phyloP scores from a whole-genome alignment of 2,113 vertebrate genomes.

The Pyrgilauda ruficollis region DNA sequence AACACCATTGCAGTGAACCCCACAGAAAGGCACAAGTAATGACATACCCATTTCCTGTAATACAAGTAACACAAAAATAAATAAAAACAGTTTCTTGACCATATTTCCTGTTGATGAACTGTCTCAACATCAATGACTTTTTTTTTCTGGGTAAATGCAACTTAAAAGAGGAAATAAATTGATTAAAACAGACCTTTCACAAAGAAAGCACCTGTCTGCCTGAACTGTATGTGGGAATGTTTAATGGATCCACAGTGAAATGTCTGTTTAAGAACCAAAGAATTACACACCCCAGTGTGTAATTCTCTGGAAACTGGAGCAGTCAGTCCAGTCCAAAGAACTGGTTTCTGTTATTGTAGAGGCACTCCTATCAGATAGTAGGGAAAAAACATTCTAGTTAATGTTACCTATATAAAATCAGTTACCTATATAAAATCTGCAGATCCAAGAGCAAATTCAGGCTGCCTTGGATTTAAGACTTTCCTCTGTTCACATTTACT shows the following conservation, averaged over 20 bases:
- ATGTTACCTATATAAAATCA: not conserved
- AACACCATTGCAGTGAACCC: not conserved
- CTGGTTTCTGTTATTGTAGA: not conserved
- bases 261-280: not conserved
- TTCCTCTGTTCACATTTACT: not conserved
- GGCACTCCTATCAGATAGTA: not conserved
- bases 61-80: not conserved
- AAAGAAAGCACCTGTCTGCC: not conserved
- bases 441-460: not conserved
- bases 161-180: not conserved
- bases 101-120: not conserved
- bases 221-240: not conserved
- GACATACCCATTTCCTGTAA: not conserved
- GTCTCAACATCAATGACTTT: not conserved
- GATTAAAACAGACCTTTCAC: not conserved
- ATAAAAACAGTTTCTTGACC: not conserved
- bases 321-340: not conserved
- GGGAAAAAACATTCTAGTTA: not conserved
- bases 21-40: not conserved
- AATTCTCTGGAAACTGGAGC: not conserved
- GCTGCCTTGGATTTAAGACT: not conserved
- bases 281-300: no score
- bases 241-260: not conserved
- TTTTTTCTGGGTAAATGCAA: not conserved
- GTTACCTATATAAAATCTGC: no score